Base-by-base conservation (phyloP, 2,888 invertebrate species). In the Heliconius sara region DNA sequence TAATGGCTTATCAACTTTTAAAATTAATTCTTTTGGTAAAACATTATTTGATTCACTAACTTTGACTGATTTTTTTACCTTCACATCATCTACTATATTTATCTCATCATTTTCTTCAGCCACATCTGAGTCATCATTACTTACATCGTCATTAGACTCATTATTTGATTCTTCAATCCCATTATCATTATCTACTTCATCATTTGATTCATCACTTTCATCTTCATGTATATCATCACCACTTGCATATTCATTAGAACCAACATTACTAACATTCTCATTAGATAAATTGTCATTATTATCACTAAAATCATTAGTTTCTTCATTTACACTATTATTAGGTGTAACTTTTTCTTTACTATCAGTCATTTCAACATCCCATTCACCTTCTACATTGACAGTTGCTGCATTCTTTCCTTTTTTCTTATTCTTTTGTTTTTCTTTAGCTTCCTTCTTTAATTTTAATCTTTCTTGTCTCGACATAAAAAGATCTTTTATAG, bases 401-500 rank as follows among this genome's bases (percentile, higher is more conserved):
- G 88, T 84, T 77, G 88, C 89, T 43, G 82, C 84, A 79, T 86
- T 83, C 22, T 66, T 75, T 4, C 65, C 83, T 81, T 84, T 87
- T 80, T 85, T 86, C 76, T 86, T 86, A 80, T 91, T 89, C 82
- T 92, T 92, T 78, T 91, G 87, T 80, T 91, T 90, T 68, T 92
- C 91, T 84, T 85, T 90, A 25, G 89, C 91, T 85, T 95, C 94
- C 78, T 94, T 93, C 79, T 94, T 94, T 3, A 92, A 81, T 79
- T 94, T 93, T 80, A 85, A 83, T 81, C 94, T 90, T 86, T 95
- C 95, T 83, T 91, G 84, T 78, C 95, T 85, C 1, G 95, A 94
- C 94, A 95, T 93, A 3, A 95, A 88, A 13, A 95, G 85, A 75
- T 95, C 95, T 83, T 93, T 87, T 30, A 95, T 94, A 3, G 93